Percentiles rank a stretch among this genome's conserved stretches.
Evolutionary conservation across 2,797 vertebrate species (phyloP).

Genomic region (Labeo calbasu): DNA sequence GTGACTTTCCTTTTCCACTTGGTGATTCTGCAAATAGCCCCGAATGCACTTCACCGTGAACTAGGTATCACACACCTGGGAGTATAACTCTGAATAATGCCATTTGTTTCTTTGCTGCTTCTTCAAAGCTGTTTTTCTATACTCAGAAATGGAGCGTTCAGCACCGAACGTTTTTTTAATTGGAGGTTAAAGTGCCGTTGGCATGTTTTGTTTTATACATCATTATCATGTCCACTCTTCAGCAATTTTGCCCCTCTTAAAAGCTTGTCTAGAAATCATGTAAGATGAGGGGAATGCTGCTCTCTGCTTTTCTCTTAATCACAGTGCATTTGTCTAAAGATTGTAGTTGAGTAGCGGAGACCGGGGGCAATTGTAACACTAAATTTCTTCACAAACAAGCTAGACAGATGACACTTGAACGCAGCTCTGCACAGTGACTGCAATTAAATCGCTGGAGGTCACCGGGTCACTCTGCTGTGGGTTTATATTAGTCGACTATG

Average conservation of each 20-base stretch:
- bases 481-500: neutral
- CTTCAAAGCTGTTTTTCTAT: neutral
- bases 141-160: neutral
- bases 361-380: conserved; percentile 4
- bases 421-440: neutral
- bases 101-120: neutral
- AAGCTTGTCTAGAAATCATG: conserved; percentile 5
- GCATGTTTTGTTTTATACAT: conserved; percentile 4
- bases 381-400: conserved; percentile 18
- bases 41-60: conserved; percentile 26
- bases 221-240: neutral
- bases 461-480: neutral
- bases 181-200: neutral
- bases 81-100: neutral
- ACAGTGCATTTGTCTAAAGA: conserved; percentile 14
- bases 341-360: neutral
- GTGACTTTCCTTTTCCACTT: conserved; percentile 16
- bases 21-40: conserved; percentile 34
- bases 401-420: conserved; percentile 2
- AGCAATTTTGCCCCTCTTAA: neutral
- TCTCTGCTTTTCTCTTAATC: neutral
- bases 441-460: neutral
- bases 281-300: neutral
- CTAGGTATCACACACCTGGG: conserved; percentile 12
- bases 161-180: neutral